Conservation (phyloP, 2,113 vertebrate species). For the Hyperopisus bebe region DNA sequence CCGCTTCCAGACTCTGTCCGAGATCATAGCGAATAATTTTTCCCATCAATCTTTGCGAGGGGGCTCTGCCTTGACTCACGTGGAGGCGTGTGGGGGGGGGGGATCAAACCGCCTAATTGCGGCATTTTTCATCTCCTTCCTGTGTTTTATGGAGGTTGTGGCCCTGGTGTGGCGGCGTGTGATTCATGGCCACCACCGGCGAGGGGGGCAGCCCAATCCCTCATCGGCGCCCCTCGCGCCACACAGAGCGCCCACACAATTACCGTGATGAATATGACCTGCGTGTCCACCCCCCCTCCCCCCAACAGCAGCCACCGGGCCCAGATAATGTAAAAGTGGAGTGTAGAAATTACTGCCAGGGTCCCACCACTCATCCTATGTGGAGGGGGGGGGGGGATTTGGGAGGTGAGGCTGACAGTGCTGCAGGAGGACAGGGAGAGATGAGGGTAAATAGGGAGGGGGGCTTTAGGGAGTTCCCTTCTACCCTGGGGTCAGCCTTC, state of each 20-base stretch:
- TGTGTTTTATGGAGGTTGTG: constrained; percentile 98
- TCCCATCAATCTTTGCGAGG: constrained; percentile 83
- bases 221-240: constrained; percentile 87
- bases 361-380: constrained; percentile 22
- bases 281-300: constrained; percentile 76
- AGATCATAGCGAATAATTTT: constrained; percentile 76
- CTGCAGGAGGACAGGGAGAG: not conserved
- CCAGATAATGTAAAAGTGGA: constrained; percentile 67
- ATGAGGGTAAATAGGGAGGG: not conserved
- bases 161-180: constrained; percentile 89
- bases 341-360: constrained; percentile 20
- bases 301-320: constrained; percentile 58
- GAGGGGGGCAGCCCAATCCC: constrained; percentile 95
- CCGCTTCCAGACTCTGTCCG: constrained; percentile 57
- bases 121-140: constrained; percentile 99
- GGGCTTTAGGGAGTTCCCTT: not conserved
- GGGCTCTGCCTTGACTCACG: constrained; percentile 71
- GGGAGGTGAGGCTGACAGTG: not conserved
- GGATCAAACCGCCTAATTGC: constrained; percentile 99
- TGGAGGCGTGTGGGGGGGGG: constrained; percentile 20
- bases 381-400: constrained; percentile 15
- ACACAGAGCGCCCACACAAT: constrained; percentile 96
- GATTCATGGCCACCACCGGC: constrained; percentile 95
- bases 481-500: not conserved
- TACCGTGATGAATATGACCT: constrained; percentile 99